Percentiles rank a stretch among this genome's conserved stretches.
Evolutionary conservation across 2,888 invertebrate genomes (phyloP).

Genomic region (Lacanobia wlatinum): DNA sequence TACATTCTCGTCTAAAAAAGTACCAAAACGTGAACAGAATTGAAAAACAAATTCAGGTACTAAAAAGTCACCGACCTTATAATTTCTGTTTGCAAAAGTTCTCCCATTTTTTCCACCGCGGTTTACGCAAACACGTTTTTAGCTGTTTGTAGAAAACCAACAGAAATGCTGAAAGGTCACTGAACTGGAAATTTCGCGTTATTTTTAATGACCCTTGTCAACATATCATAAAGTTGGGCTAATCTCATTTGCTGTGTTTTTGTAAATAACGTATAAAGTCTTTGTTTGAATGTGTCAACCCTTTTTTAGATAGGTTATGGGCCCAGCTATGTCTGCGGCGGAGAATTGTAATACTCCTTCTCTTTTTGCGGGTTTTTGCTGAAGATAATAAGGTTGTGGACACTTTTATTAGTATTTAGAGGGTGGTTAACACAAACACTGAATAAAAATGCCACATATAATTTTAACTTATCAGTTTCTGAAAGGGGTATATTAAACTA

Average conservation of each 20-base stretch:
- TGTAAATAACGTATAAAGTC: slow-evolving; percentile 44
- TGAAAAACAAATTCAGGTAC: slow-evolving; percentile 8
- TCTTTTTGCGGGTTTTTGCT: slow-evolving; percentile 6
- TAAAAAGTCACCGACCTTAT: slow-evolving; percentile 22
- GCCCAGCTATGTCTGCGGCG: slow-evolving; percentile 3
- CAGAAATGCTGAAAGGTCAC: slow-evolving; percentile 32
- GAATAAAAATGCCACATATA: background rate
- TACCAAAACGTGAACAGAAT: slow-evolving; percentile 2
- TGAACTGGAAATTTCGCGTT: slow-evolving; percentile 35
- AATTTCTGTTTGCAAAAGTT: slow-evolving; percentile 39
- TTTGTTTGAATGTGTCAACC: slow-evolving; percentile 35
- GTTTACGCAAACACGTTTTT: slow-evolving; percentile 21
- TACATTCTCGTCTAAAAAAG: slow-evolving; percentile 2
- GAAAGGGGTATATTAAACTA: background rate
- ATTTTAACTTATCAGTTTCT: background rate
- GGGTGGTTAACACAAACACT: background rate
- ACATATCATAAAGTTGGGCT: slow-evolving; percentile 51
- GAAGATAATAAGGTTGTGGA: background rate
- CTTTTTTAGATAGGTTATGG: slow-evolving; percentile 28
- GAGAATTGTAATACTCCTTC: slow-evolving; percentile 1
- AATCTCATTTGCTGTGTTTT: slow-evolving; percentile 41
- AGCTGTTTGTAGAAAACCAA: slow-evolving; percentile 27
- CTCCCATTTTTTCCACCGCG: slow-evolving; percentile 22
- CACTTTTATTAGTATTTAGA: slow-evolving; percentile 6
- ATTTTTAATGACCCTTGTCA: slow-evolving; percentile 57